Evolutionary conservation across 37 sponge, comb jelly and placozoan species (phyloP).

Genomic region (Diacarnus erythraeanus): DNA sequence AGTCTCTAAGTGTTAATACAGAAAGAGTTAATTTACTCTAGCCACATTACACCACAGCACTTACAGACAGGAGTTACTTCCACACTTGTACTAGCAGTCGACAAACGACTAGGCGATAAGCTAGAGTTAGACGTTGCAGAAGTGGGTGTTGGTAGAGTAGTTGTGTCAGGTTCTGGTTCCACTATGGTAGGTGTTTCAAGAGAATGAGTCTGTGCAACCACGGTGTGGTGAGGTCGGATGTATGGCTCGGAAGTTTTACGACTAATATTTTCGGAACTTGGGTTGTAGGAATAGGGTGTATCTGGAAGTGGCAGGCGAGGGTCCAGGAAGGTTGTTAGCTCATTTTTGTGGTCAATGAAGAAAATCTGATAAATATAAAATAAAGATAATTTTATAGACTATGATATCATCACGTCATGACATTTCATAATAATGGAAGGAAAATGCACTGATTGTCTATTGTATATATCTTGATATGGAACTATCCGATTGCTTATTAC

Average conservation of each 20-base stretch:
- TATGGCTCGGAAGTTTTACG: background rate
- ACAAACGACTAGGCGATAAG: background rate
- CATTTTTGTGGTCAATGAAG: constrained; percentile 79
- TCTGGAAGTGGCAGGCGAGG: constrained; percentile 80
- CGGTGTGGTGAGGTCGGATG: constrained; percentile 44
- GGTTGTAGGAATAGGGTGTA: constrained; percentile 17
- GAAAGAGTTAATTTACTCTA: too few relatives aligned
- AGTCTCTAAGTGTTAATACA: too few relatives aligned
- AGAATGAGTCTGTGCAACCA: background rate
- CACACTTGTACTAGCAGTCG: background rate
- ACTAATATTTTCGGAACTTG: background rate
- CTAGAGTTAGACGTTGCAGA: background rate
- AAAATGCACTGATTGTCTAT: too few relatives aligned
- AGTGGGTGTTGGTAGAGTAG: constrained; percentile 11
- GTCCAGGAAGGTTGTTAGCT: constrained; percentile 83
- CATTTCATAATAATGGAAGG: background rate
- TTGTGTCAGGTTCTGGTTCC: constrained; percentile 1
- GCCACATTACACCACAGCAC: too few relatives aligned
- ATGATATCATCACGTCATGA: too few relatives aligned
- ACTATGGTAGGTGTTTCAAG: too few relatives aligned
- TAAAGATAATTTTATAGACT: too few relatives aligned
- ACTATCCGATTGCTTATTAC: too few relatives aligned
- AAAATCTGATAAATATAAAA: constrained; percentile 62
- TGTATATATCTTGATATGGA: too few relatives aligned
- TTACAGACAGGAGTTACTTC: background rate